phyloP scores from a whole-genome alignment of 2,113 vertebrate genomes.

The Saccopteryx bilineata region DNA sequence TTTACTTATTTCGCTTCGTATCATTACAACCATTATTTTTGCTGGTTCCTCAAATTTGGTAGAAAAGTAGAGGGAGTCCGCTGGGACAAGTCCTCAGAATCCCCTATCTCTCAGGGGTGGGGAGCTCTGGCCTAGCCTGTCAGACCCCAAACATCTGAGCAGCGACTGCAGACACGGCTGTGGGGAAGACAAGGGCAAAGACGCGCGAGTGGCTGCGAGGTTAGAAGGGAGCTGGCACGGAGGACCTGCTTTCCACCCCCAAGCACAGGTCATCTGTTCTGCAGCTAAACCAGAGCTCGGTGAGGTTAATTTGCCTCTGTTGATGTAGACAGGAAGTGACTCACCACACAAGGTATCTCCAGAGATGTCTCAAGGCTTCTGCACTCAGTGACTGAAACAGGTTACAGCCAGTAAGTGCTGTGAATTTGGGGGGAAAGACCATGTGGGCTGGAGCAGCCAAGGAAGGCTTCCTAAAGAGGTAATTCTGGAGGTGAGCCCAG shows the following conservation, averaged over 20 bases:
- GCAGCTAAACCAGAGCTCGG: constrained; percentile 10
- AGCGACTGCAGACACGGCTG: neutral
- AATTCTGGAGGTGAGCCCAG: neutral
- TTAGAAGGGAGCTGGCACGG: neutral
- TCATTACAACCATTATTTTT: neutral
- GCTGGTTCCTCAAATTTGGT: neutral
- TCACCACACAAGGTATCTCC: neutral
- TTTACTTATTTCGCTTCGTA: too few relatives aligned
- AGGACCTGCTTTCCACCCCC: neutral
- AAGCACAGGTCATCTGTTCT: neutral
- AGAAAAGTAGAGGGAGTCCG: neutral
- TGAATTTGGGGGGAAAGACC: neutral
- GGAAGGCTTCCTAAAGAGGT: neutral
- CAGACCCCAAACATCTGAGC: neutral
- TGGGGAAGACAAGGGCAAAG: neutral
- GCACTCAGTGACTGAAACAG: neutral
- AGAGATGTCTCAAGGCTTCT: constrained; percentile 12
- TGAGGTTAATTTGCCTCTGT: neutral
- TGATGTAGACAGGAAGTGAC: neutral
- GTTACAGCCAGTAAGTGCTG: neutral
- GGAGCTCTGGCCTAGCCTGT: neutral
- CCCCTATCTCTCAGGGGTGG: neutral
- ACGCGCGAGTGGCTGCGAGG: neutral
- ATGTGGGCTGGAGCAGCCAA: neutral
- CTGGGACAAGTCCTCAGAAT: neutral